A percentile compares a stretch with the other conserved stretches of the same genome.
Conservation (phyloP, 2,113 vertebrate genomes). For the Cercocebus atys region DNA sequence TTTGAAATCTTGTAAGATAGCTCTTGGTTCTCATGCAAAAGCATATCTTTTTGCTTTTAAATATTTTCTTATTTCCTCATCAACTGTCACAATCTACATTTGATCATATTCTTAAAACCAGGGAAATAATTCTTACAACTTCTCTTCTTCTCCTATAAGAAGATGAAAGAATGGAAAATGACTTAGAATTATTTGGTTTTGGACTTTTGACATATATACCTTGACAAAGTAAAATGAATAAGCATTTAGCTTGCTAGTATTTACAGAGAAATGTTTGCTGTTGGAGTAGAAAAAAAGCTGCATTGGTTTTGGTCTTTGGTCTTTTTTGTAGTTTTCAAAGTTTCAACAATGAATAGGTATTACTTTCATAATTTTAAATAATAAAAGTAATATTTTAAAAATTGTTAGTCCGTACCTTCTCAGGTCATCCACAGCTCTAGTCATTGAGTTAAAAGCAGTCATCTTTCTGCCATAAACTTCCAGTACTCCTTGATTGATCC, state of each 20-base stretch:
- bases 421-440: neutral
- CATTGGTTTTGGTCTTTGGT: neutral
- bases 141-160: constrained; percentile 17
- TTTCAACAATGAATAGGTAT: neutral
- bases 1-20: neutral
- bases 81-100: neutral
- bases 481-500: neutral
- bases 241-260: constrained; percentile 23
- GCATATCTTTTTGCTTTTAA: constrained; percentile 25
- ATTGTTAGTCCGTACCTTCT: neutral
- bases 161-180: constrained; percentile 14
- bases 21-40: neutral
- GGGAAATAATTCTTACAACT: neutral
- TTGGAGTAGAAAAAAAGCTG: neutral
- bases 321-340: constrained; percentile 21
- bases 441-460: neutral
- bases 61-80: neutral
- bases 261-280: constrained; percentile 27
- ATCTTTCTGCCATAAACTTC: neutral
- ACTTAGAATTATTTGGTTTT: constrained; percentile 33
- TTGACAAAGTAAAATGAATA: neutral
- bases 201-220: neutral
- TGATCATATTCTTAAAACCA: constrained; percentile 4
- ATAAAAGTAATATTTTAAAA: neutral
- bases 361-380: neutral